phyloP scores from a whole-genome alignment of 2,113 vertebrate genomes.

The Protomyctophum bolini region DNA sequence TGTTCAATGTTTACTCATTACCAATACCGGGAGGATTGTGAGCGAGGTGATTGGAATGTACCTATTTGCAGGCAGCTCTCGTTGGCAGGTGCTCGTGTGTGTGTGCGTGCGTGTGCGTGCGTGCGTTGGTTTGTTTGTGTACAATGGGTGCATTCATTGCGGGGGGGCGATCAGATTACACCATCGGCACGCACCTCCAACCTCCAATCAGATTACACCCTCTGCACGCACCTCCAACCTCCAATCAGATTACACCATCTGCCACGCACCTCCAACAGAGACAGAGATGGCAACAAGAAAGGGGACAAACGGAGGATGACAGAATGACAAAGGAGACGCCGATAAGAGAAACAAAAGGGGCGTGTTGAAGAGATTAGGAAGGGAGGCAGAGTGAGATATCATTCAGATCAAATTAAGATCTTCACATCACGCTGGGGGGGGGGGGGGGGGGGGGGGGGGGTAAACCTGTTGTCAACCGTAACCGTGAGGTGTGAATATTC shows the following conservation, averaged over 20 bases:
- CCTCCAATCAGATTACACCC: background rate
- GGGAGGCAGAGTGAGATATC: slow-evolving; percentile 1
- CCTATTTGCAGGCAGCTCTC: background rate
- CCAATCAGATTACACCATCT: background rate
- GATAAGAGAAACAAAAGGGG: background rate
- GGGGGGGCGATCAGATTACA: background rate
- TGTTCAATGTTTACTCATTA: slow-evolving; percentile 5
- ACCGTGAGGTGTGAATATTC: slow-evolving; percentile 13
- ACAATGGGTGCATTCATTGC: background rate
- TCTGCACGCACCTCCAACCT: background rate
- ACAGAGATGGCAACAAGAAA: background rate
- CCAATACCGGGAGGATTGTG: background rate
- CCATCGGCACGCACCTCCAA: background rate
- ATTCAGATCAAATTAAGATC: background rate
- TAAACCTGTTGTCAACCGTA: background rate
- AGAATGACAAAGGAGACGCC: background rate
- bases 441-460: slow-evolving; percentile 18
- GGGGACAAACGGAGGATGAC: background rate
- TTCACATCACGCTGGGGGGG: slow-evolving; percentile 23
- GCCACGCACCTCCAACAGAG: background rate
- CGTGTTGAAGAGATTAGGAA: background rate
- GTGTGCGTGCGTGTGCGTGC: background rate
- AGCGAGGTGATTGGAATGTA: background rate
- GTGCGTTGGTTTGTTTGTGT: too few species aligned
- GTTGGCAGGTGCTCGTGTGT: background rate